Base-by-base conservation (phyloP, 1,140 invertebrate genomes). In the Penaeus chinensis region DNA sequence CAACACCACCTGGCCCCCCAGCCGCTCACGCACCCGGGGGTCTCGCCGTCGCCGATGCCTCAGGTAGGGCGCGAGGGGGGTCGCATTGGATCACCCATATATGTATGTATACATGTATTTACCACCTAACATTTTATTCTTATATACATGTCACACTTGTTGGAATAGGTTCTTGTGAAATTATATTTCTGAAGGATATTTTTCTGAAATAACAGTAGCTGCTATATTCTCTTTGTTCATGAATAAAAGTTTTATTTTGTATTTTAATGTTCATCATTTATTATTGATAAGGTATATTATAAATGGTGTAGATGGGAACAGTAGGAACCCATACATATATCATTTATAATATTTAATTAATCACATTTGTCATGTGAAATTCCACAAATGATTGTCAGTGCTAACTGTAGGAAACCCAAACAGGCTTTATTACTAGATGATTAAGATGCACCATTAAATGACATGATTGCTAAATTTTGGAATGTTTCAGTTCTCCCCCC, bases 21-120 rank as follows among this genome's bases (percentile, higher is more conserved):
- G 47, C 66, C 90, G 22, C 85, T 90, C 47, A 87, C 86, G 62
- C 90, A 90, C 54, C 90, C 90, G 19, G 86, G 87, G 7, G 90
- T 90, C 27, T 87, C 89, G 47, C 89, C 84, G 10, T 89, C 90
- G 32, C 90, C 84, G 37, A 91, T 91, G 91, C 90, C 90, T 32
- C 91, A 91, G 90, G 90, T 91, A 20, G 42, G 82, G 47, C 24
- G n/a, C 24, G 13, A 8, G 8, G 32, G 47, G 65, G 65, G 20
- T 1, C 18, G 42, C 27, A 11, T 78, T 47, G 22, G 47, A 2
- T 1, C 32, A 32, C 32, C 32, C 32, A 13, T 77, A 8, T 32
- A 77, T 77, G 20, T 10, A 77, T 10, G 20, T 27, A 42, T 77
- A 37, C 0, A 77, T 27, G 47, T 77, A 77, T 77, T 19, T 77